phyloP scores from a whole-genome alignment of 1,140 invertebrate genomes.

The Lanistes nyassanus region DNA sequence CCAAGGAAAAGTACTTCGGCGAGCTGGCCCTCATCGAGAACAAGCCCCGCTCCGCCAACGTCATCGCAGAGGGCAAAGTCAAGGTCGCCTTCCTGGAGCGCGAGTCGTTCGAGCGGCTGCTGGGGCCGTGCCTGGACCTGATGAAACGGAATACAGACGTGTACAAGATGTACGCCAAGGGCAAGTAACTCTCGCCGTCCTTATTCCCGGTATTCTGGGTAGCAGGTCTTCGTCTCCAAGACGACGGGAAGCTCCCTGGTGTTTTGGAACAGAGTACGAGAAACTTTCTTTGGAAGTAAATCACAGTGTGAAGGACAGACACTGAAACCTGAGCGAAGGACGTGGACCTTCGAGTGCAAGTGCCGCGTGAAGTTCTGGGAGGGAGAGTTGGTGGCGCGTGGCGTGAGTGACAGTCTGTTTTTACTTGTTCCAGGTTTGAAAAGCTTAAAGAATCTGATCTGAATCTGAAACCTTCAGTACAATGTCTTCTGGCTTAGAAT shows the following conservation, averaged over 20 bases:
- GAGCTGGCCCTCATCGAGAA: conserved; percentile 89
- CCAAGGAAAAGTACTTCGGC: conserved; percentile 65
- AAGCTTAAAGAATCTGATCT: too few species aligned
- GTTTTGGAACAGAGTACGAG: background rate
- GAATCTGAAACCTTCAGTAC: too few species aligned
- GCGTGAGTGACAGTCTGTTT: too few species aligned
- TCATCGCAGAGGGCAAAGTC: conserved; percentile 72
- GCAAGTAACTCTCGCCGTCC: background rate
- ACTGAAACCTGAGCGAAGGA: too few species aligned
- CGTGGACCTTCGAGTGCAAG: too few species aligned
- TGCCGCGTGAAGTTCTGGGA: too few species aligned
- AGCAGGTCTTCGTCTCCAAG: background rate
- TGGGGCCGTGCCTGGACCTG: conserved; percentile 65
- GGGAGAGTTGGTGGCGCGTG: too few species aligned
- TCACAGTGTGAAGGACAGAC: background rate
- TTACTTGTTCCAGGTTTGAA: too few species aligned
- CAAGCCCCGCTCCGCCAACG: conserved; percentile 83
- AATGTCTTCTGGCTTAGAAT: too few species aligned
- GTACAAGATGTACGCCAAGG: conserved; percentile 43
- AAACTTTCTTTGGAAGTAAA: background rate
- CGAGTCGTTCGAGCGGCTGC: conserved; percentile 62
- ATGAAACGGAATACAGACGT: conserved; percentile 60
- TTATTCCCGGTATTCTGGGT: background rate
- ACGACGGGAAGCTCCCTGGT: too few species aligned
- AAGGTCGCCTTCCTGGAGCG: conserved; percentile 64